Conservation (phyloP, 2,888 invertebrate species). For the Beris morrisii region DNA sequence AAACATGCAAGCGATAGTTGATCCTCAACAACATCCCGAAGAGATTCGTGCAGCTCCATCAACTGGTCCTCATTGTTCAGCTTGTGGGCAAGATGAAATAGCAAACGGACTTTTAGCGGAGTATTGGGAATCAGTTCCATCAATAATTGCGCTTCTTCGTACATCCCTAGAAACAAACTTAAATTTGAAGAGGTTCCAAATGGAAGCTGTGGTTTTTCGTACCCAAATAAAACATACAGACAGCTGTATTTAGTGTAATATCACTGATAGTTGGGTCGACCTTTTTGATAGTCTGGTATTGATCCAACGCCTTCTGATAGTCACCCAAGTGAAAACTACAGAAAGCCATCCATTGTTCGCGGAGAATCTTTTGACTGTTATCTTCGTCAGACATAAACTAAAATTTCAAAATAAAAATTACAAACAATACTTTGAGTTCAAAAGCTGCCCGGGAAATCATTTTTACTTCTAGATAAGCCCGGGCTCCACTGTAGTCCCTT, state of each 20-base stretch:
- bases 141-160: slow-evolving; percentile 66
- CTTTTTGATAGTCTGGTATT: slow-evolving; percentile 64
- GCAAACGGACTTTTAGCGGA: slow-evolving; percentile 71
- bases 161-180: slow-evolving; percentile 58
- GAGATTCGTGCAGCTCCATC: slow-evolving; percentile 78
- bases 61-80: slow-evolving; percentile 83
- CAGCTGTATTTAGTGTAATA: slow-evolving; percentile 79
- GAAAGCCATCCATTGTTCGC: slow-evolving; percentile 88
- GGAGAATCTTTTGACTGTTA: slow-evolving; percentile 50
- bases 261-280: slow-evolving; percentile 63
- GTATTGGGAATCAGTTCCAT: slow-evolving; percentile 68
- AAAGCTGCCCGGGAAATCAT: background rate
- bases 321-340: slow-evolving; percentile 96
- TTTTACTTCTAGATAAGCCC: slow-evolving; percentile 85
- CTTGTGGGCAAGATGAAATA: slow-evolving; percentile 94
- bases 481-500: slow-evolving; percentile 92
- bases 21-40: slow-evolving; percentile 90
- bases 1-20: slow-evolving; percentile 94
- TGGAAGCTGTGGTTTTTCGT: slow-evolving; percentile 47
- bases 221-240: slow-evolving; percentile 94
- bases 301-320: slow-evolving; percentile 78
- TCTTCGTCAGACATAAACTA: slow-evolving; percentile 42
- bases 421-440: background rate
- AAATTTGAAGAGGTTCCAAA: slow-evolving; percentile 4
- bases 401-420: slow-evolving; percentile 14